Evolutionary conservation across 2,113 vertebrate genomes (phyloP).

Genomic region (Nothobranchius kuhntae): DNA sequence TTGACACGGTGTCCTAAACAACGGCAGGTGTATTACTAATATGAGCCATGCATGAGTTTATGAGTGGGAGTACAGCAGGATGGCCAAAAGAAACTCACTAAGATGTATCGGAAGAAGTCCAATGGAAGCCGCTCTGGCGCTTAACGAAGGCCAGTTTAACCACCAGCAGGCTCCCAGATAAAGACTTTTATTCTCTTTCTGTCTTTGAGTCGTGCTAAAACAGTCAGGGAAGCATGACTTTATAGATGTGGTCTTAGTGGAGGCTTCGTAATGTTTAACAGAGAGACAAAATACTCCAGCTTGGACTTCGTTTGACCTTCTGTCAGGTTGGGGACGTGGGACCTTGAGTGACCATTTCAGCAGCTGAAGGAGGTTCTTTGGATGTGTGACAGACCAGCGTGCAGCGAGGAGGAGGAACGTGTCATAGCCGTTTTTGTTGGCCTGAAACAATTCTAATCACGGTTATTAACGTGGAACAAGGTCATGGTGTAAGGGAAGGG

Average conservation of each 20-base stretch:
- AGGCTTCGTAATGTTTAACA: not conserved
- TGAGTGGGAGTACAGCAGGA: conserved; percentile 19
- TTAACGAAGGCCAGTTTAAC: not conserved
- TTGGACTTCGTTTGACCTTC: no score
- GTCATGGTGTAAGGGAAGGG: no score
- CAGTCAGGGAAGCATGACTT: conserved; percentile 1
- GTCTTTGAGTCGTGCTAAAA: conserved; percentile 7
- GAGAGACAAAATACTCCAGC: not conserved
- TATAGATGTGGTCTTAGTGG: not conserved
- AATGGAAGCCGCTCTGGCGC: conserved; percentile 9
- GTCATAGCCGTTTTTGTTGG: no score
- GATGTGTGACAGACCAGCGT: no score
- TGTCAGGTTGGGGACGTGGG: no score
- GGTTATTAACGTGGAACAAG: no score
- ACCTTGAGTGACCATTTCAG: no score
- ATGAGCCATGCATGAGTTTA: conserved; percentile 12
- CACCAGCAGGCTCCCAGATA: conserved; percentile 3
- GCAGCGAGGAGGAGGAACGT: no score
- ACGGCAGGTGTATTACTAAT: conserved; percentile 14
- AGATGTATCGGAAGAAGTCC: conserved; percentile 11
- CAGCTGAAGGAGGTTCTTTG: no score
- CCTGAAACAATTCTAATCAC: no score
- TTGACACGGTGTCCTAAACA: not conserved
- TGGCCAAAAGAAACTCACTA: conserved; percentile 30
- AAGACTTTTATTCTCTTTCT: not conserved